phyloP scores from a whole-genome alignment of 2,797 vertebrate genomes.

The Brotula barbata region DNA sequence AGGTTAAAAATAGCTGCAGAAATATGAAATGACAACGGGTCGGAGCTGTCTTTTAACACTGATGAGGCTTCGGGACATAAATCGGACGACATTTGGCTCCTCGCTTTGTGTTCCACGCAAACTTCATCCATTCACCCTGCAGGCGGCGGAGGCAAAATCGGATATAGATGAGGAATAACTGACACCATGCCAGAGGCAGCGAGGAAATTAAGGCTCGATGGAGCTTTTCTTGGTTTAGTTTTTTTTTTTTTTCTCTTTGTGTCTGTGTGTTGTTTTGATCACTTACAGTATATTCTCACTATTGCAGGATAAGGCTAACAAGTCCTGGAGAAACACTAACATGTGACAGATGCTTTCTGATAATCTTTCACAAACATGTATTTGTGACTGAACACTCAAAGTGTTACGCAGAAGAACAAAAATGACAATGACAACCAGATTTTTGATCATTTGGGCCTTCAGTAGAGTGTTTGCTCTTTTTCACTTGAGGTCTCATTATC shows the following conservation, averaged over 20 bases:
- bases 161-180: neutral
- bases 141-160: neutral
- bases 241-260: neutral
- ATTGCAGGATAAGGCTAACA: neutral
- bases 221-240: neutral
- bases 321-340: neutral
- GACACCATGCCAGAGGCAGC: neutral
- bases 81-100: conserved; percentile 7
- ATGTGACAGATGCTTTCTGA: too few relatives aligned
- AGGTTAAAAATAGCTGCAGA: conserved; percentile 28
- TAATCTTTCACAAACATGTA: too few relatives aligned
- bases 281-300: neutral
- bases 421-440: too few relatives aligned
- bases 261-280: neutral
- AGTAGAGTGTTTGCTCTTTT: too few relatives aligned
- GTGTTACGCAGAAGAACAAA: too few relatives aligned
- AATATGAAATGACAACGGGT: conserved; percentile 1
- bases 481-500: too few relatives aligned
- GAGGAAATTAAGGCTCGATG: conserved; percentile 3
- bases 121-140: conserved; percentile 36
- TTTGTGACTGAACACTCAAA: too few relatives aligned
- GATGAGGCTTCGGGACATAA: neutral
- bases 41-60: neutral
- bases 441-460: too few relatives aligned
- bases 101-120: neutral